phyloP scores from a whole-genome alignment of 2,797 vertebrate species.

The Epinephelus coioides region DNA sequence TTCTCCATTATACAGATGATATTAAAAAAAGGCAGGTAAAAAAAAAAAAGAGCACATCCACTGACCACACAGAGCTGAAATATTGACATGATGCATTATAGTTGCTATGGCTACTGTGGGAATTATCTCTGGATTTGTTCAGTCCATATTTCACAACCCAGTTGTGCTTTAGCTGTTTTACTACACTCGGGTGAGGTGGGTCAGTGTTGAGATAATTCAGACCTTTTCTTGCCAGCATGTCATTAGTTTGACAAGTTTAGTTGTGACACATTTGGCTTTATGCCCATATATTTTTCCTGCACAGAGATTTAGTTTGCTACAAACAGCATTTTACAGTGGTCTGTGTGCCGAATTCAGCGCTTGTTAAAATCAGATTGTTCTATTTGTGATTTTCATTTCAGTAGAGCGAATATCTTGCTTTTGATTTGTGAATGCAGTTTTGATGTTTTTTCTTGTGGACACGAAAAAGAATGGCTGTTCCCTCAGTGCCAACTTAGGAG shows the following conservation, averaged over 20 bases:
- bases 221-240: neutral
- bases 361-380: neutral
- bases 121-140: constrained; percentile 34
- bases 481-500: neutral
- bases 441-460: constrained; percentile 2
- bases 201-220: constrained; percentile 8
- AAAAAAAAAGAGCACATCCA: neutral
- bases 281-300: neutral
- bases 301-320: neutral
- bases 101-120: constrained; percentile 23
- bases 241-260: constrained; percentile 16
- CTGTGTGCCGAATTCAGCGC: constrained; percentile 4
- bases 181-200: constrained; percentile 6
- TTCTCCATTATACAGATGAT: constrained; percentile 9
- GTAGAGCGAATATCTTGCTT: neutral
- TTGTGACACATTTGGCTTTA: constrained; percentile 16
- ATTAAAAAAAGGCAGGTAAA: neutral
- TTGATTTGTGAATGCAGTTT: constrained; percentile 4
- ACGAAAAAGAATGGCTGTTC: neutral
- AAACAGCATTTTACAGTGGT: neutral
- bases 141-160: constrained; percentile 23
- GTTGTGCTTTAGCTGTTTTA: constrained; percentile 33
- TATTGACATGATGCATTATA: constrained; percentile 35
- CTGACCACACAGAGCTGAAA: constrained; percentile 16
- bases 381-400: neutral